Conservation (phyloP, 2,113 vertebrate genomes). For the Syrmaticus mikado region DNA sequence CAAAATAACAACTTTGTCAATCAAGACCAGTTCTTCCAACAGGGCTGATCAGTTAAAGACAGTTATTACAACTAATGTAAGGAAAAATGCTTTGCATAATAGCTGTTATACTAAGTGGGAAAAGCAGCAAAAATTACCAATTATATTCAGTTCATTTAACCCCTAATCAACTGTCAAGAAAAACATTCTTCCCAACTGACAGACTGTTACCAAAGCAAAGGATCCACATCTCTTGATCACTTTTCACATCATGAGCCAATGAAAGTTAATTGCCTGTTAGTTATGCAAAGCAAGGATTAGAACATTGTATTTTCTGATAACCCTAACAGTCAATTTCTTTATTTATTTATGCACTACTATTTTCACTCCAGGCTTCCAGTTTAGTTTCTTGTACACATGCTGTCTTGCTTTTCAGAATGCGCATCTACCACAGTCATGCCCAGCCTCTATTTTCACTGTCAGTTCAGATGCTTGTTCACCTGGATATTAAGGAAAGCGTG, state of each 20-base stretch:
- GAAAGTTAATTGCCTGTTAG: conserved; percentile 68
- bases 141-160: conserved; percentile 80
- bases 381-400: background rate
- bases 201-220: conserved; percentile 58
- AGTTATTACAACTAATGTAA: conserved; percentile 48
- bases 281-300: conserved; percentile 54
- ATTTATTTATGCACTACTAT: conserved; percentile 37
- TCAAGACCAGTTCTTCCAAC: conserved; percentile 58
- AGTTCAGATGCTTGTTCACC: background rate
- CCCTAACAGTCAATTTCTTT: conserved; percentile 42
- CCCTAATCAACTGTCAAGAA: conserved; percentile 76
- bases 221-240: conserved; percentile 13
- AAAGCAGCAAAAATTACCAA: conserved; percentile 70
- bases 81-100: conserved; percentile 61
- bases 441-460: background rate
- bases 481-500: background rate
- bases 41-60: conserved; percentile 61
- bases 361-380: conserved; percentile 29
- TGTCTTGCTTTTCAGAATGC: background rate
- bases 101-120: conserved; percentile 58
- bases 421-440: background rate
- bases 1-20: conserved; percentile 33
- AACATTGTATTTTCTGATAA: conserved; percentile 56
- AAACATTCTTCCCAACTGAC: conserved; percentile 73
- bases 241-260: conserved; percentile 54